Evolutionary conservation across 2,797 vertebrate species (phyloP).

Genomic region (Heterohyrax brucei): DNA sequence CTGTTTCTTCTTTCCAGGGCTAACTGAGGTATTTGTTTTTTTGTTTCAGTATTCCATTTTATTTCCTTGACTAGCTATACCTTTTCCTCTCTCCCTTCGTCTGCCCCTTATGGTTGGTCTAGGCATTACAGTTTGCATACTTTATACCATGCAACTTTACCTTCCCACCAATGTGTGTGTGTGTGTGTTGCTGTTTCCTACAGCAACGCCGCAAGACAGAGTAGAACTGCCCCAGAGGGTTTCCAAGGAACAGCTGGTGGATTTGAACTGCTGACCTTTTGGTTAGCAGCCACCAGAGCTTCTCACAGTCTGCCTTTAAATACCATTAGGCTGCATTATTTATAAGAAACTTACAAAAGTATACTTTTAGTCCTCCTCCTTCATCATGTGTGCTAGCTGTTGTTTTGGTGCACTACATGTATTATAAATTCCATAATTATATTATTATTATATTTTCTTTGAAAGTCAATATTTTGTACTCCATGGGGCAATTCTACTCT

Average conservation of each 20-base stretch:
- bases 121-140: neutral
- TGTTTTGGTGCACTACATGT: neutral
- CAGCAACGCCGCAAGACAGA: too few relatives aligned
- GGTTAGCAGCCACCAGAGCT: too few relatives aligned
- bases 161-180: neutral
- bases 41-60: neutral
- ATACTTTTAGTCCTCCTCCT: neutral
- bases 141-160: neutral
- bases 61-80: neutral
- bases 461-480: neutral
- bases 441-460: constrained; percentile 18
- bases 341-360: neutral
- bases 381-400: neutral
- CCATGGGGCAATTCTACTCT: too few relatives aligned
- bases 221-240: too few relatives aligned
- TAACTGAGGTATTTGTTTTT: neutral
- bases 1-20: neutral
- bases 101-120: neutral
- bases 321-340: neutral
- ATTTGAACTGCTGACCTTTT: too few relatives aligned
- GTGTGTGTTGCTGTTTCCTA: too few relatives aligned
- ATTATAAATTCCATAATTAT: neutral
- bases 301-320: neutral
- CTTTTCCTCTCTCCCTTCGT: too few relatives aligned
- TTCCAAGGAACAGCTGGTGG: too few relatives aligned